These are phyloP conservation scores for Apostichopus leukothele DNA, from an alignment of 53 echinoderm and acorn worm genomes.

Conservation along the genomic window DNA sequence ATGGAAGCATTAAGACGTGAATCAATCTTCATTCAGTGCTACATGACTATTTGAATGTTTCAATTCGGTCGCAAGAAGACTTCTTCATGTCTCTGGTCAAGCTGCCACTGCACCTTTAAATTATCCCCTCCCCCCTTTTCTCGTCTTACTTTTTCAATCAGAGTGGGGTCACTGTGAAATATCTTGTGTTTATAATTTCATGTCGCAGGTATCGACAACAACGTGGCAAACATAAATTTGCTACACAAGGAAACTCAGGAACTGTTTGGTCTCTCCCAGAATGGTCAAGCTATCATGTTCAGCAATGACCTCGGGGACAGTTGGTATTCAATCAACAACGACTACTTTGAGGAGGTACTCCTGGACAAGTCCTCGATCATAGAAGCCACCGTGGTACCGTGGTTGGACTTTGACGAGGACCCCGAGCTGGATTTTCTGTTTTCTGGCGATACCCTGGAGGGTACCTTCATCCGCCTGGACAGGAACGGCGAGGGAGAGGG, in stretches of 20 bases:
- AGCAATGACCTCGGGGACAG: slow-evolving; percentile 78
- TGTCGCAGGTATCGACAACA: slow-evolving; percentile 69
- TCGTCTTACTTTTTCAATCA: too few species aligned
- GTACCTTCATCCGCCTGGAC: background rate
- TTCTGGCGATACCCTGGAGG: slow-evolving; percentile 28
- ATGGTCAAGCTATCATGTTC: slow-evolving; percentile 71
- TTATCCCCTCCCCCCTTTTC: too few species aligned
- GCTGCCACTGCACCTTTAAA: too few species aligned
- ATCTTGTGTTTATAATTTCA: background rate
- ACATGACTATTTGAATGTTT: too few species aligned
- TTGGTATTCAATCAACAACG: slow-evolving; percentile 73
- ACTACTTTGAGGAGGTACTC: slow-evolving; percentile 59
- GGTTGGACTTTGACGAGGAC: slow-evolving; percentile 58
- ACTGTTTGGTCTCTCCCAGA: slow-evolving; percentile 81
- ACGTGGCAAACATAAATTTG: slow-evolving; percentile 75
- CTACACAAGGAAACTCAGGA: slow-evolving; percentile 67
- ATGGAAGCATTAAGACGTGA: too few species aligned
- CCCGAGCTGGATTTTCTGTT: slow-evolving; percentile 59
- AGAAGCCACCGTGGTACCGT: slow-evolving; percentile 60
- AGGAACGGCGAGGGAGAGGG: background rate
- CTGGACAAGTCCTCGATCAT: slow-evolving; percentile 40
- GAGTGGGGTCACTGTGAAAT: too few species aligned
- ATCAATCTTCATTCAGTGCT: too few species aligned
- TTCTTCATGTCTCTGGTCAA: too few species aligned
- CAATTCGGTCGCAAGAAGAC: too few species aligned